Evolutionary conservation across 2,888 invertebrate species (phyloP).

Genomic region (Podotricha telesiphe): DNA sequence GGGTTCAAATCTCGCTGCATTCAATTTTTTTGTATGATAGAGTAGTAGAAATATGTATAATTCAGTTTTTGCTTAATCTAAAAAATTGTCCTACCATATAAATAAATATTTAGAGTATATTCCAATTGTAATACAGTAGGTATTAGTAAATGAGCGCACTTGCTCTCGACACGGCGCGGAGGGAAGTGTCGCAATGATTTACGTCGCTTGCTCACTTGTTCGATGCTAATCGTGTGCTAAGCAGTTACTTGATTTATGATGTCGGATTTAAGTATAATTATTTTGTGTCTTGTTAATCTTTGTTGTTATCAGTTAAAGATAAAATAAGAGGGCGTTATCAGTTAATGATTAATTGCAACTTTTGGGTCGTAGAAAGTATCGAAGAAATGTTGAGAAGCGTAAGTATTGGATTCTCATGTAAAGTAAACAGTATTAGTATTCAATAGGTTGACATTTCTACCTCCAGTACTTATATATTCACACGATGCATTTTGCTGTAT

Average conservation of each 20-base stretch:
- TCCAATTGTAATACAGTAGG: slow-evolving; percentile 26
- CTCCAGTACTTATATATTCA: no score
- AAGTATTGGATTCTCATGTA: no score
- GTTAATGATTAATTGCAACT: background rate
- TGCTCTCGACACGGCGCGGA: slow-evolving; percentile 47
- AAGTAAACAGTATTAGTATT: no score
- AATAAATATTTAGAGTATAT: background rate
- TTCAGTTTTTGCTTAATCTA: no score
- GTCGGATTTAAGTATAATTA: slow-evolving; percentile 61
- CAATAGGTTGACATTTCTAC: no score
- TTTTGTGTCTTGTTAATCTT: slow-evolving; percentile 45
- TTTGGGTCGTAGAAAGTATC: background rate
- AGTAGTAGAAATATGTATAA: no score
- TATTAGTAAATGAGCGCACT: slow-evolving; percentile 36
- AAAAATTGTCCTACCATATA: background rate
- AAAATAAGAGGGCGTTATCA: background rate
- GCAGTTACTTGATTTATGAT: slow-evolving; percentile 55
- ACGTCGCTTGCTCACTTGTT: slow-evolving; percentile 77
- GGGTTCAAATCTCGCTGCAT: no score
- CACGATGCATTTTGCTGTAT: no score
- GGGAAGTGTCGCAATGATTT: slow-evolving; percentile 58
- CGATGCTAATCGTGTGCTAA: slow-evolving; percentile 75
- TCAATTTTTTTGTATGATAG: no score
- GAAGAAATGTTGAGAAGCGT: no score
- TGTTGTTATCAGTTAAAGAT: slow-evolving; percentile 11